Percentiles rank a stretch among this genome's conserved stretches.
Evolutionary conservation across 2,113 vertebrate genomes (phyloP).

Genomic region (rabbit (Oryctolagus cuniculus)): mOryCun1.1 NC_091433.1:135749001-135749500

Average conservation of each 20-base stretch:
- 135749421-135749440: background rate
- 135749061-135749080: background rate
- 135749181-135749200: constrained; percentile 13
- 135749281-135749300: background rate
- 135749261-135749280: background rate
- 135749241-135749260: background rate
- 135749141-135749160: background rate
- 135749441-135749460: background rate
- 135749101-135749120: background rate
- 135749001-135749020: background rate
- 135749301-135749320: too few species aligned
- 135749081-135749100: background rate
- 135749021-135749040: background rate
- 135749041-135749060: background rate
- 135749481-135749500: background rate
- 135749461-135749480: background rate
- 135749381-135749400: too few species aligned
- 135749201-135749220: background rate
- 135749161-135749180: background rate
- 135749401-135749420: background rate
- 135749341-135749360: too few species aligned
- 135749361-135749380: too few species aligned
- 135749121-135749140: background rate
- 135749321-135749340: too few species aligned
- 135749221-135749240: background rate